A percentile compares a stretch with the other conserved stretches of the same genome.
Evolutionary conservation across 1,140 invertebrate species (phyloP).

Genomic region (Drosophila nikananu): DNA sequence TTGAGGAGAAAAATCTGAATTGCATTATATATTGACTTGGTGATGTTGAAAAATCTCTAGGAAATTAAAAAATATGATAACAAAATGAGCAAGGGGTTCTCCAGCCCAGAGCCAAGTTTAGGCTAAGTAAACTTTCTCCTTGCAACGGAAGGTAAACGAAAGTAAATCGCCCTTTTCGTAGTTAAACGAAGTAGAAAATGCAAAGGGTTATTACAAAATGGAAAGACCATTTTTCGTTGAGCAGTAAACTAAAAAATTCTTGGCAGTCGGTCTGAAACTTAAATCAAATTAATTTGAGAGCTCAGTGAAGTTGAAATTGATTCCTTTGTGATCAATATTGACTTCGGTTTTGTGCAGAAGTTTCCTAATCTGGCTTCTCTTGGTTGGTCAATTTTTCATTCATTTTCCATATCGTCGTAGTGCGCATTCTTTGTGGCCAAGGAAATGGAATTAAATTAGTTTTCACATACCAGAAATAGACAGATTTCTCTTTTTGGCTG

Average conservation of each 20-base stretch:
- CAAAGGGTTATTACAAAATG: conserved; percentile 19
- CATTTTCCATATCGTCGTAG: conserved; percentile 1
- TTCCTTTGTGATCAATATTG: conserved; percentile 17
- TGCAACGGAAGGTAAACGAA: conserved; percentile 26
- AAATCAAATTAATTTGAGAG: conserved; percentile 19
- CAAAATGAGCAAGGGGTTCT: conserved; percentile 7
- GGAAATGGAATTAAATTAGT: conserved; percentile 47
- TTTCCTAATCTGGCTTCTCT: conserved; percentile 13
- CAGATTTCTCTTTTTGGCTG: conserved; percentile 5
- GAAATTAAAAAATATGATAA: conserved; percentile 48
- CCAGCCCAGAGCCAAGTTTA: neutral
- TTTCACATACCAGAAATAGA: conserved; percentile 14
- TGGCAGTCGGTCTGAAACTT: conserved; percentile 3
- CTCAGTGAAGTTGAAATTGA: conserved; percentile 12
- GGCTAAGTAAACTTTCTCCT: conserved; percentile 19
- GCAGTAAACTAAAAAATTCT: conserved; percentile 1
- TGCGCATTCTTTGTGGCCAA: conserved; percentile 16
- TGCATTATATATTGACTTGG: conserved; percentile 35
- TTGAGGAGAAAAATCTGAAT: conserved; percentile 32
- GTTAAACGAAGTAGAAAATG: conserved; percentile 18
- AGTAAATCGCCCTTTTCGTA: conserved; percentile 7
- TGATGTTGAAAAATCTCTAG: conserved; percentile 15
- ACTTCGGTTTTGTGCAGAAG: conserved; percentile 11
- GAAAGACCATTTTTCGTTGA: neutral
- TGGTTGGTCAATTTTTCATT: conserved; percentile 11